A percentile compares a stretch with the other conserved stretches of the same genome.
Evolutionary conservation across 2,113 vertebrate genomes (phyloP).

Genomic region (Sapajus apella): DNA sequence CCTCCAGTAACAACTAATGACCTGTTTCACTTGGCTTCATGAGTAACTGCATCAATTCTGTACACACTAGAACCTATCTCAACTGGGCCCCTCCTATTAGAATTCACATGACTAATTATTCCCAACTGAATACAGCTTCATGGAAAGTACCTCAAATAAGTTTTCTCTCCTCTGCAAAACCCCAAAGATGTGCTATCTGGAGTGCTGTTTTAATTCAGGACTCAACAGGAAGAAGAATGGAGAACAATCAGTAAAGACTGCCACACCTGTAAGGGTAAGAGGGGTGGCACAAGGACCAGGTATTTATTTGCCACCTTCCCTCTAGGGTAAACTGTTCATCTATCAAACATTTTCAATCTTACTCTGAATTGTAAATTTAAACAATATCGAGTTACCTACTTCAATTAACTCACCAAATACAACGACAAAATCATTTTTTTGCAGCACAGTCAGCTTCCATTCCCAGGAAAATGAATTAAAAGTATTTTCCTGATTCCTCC

Average conservation of each 20-base stretch:
- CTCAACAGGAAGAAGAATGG: not conserved
- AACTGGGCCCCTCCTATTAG: not conserved
- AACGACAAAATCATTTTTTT: not conserved
- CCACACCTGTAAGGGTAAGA: not conserved
- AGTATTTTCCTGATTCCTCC: not conserved
- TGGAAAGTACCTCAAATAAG: not conserved
- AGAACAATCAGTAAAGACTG: not conserved
- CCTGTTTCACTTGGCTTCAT: constrained; percentile 28
- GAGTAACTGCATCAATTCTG: not conserved
- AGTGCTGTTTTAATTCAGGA: constrained; percentile 5
- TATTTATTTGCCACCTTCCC: not conserved
- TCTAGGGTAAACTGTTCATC: not conserved
- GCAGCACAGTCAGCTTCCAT: not conserved
- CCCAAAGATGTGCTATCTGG: not conserved
- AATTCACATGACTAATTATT: not conserved
- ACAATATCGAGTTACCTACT: not conserved
- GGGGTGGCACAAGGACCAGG: not conserved
- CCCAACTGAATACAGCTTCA: constrained; percentile 9
- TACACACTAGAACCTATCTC: not conserved
- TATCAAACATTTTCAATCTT: not conserved
- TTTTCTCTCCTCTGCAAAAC: not conserved
- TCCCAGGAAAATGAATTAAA: not conserved
- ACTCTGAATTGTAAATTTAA: not conserved
- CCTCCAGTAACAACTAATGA: constrained; percentile 20
- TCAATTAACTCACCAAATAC: constrained; percentile 12